phyloP scores from a whole-genome alignment of 2,113 vertebrate genomes.

The Phrynosoma blainvillii region DNA sequence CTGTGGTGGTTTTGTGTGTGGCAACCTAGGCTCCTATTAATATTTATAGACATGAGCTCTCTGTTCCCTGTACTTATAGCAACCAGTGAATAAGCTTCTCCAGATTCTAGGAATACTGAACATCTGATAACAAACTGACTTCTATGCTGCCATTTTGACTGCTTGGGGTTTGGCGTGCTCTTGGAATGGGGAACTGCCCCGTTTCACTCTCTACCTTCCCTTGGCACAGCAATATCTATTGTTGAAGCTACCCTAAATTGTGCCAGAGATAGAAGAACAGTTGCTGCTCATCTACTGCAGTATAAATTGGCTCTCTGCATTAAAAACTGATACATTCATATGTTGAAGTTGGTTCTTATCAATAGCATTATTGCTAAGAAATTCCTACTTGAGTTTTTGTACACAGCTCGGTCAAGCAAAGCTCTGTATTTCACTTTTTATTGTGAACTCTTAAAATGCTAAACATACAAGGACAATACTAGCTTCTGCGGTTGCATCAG shows the following conservation, averaged over 20 bases:
- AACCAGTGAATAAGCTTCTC: constrained; percentile 71
- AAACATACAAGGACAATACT: constrained; percentile 46
- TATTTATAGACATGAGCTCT: constrained; percentile 64
- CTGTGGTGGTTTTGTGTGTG: constrained; percentile 46
- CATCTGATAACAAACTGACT: constrained; percentile 62
- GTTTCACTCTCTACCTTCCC: constrained; percentile 40
- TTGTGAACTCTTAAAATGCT: constrained; percentile 50
- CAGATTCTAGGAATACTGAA: constrained; percentile 73
- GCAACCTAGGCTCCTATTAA: constrained; percentile 59
- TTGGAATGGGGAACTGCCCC: constrained; percentile 66
- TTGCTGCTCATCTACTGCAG: constrained; percentile 37
- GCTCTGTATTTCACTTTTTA: constrained; percentile 61
- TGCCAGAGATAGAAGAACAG: constrained; percentile 69
- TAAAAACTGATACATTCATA: constrained; percentile 51
- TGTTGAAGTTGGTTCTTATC: constrained; percentile 64
- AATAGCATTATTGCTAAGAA: constrained; percentile 43
- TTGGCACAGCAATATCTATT: constrained; percentile 13
- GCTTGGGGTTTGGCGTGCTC: constrained; percentile 67
- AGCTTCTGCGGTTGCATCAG: constrained; percentile 39
- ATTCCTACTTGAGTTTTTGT: constrained; percentile 50
- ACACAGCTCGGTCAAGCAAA: constrained; percentile 60
- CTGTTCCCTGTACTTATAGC: constrained; percentile 71
- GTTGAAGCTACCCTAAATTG: constrained; percentile 55
- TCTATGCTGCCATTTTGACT: constrained; percentile 70
- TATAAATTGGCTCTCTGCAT: constrained; percentile 42